Evolutionary conservation across 2,888 invertebrate species (phyloP).

Genomic region (Cataglyphis livida): DNA sequence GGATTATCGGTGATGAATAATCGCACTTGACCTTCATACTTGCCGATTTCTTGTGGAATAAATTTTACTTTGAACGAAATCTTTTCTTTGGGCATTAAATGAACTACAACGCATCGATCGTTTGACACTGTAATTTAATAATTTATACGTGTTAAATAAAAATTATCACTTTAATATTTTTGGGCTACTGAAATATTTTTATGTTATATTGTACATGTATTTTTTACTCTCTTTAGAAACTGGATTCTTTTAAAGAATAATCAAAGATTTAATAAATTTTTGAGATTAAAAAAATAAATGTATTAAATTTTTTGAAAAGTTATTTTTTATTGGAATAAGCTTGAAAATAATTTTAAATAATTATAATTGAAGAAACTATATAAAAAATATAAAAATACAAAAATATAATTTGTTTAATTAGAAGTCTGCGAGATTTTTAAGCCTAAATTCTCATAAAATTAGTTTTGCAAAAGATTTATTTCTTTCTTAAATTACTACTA

Average conservation of each 20-base stretch:
- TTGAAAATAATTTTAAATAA: background rate
- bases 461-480: background rate
- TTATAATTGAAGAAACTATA: background rate
- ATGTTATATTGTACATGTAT: background rate
- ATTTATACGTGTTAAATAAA: background rate
- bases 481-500: background rate
- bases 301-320: background rate
- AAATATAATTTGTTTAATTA: background rate
- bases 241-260: background rate
- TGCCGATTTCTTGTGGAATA: conserved; percentile 77
- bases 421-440: background rate
- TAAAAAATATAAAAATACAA: background rate
- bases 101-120: conserved; percentile 58
- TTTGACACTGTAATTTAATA: conserved; percentile 47
- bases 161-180: background rate
- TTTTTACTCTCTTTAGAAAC: background rate
- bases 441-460: background rate
- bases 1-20: conserved; percentile 87
- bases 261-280: background rate
- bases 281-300: background rate
- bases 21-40: conserved; percentile 80
- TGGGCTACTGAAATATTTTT: background rate
- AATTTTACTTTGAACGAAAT: conserved; percentile 82
- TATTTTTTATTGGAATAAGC: background rate
- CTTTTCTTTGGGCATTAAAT: conserved; percentile 77